These are phyloP conservation scores for Unio delphinus DNA, from an alignment of 2,888 invertebrate species.

Conservation along the genomic window DNA sequence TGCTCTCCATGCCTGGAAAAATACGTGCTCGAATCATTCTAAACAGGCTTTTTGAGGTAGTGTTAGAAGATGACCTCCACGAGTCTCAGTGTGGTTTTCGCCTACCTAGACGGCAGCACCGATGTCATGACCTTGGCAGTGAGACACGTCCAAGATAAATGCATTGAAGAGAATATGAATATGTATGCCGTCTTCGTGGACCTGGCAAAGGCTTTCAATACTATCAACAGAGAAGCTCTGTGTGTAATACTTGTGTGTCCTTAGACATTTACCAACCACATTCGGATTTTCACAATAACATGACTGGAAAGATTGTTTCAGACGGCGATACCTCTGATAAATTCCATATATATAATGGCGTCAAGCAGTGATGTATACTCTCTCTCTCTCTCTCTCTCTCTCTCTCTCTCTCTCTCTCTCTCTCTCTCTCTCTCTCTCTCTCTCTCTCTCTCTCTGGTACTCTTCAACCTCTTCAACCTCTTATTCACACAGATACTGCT, in stretches of 20 bases:
- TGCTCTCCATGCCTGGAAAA: not conserved
- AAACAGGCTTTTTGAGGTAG: not conserved
- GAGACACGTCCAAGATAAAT: too few species aligned
- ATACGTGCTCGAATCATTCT: slow-evolving; percentile 1
- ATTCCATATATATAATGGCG: not conserved
- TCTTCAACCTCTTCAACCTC: too few species aligned
- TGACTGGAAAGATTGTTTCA: slow-evolving; percentile 4
- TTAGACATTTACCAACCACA: slow-evolving; percentile 3
- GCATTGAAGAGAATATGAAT: too few species aligned
- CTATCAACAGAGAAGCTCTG: slow-evolving; percentile 1
- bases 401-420: too few species aligned
- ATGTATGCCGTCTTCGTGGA: slow-evolving; percentile 3
- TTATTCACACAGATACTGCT: too few species aligned
- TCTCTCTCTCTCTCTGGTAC: too few species aligned
- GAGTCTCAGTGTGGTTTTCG: slow-evolving; percentile 3
- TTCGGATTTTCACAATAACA: slow-evolving; percentile 2
- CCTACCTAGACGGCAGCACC: not conserved
- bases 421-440: too few species aligned
- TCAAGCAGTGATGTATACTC: not conserved
- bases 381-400: not conserved
- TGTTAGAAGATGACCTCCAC: not conserved
- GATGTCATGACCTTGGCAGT: not conserved
- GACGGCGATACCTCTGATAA: slow-evolving; percentile 1
- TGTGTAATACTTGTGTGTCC: slow-evolving; percentile 6
- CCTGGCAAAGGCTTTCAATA: slow-evolving; percentile 7